Base-by-base conservation (phyloP, 2,888 invertebrate species). In the Drepanosiphum platanoidis region DNA sequence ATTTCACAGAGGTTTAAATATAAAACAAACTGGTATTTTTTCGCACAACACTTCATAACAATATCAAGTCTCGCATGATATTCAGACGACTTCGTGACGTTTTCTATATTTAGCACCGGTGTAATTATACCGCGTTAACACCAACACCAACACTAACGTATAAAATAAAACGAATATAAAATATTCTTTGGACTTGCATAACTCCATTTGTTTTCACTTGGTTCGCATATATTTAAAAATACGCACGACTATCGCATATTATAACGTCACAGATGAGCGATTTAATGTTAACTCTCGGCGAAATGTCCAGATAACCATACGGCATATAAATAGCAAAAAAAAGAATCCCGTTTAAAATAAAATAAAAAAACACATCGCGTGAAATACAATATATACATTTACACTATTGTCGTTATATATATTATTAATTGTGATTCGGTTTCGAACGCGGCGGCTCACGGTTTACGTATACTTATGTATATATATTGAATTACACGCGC, bases 151-250 rank as follows among this genome's bases (percentile, higher is more conserved):
- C n/a, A n/a, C n/a, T n/a, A n/a, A n/a, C n/a, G n/a, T n/a, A n/a
- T n/a, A n/a, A n/a, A n/a, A n/a, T n/a, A n/a, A n/a, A n/a, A n/a
- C n/a, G n/a, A n/a, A n/a, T n/a, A n/a, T n/a, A n/a, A n/a, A n/a
- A n/a, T n/a, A n/a, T n/a, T 64, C 61, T 77, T 18, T 30, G 39
- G n/a, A 78, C 78, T 78, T 64, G 78, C 64, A 78, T 78, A 78
- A 64, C 78, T 78, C 30, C 78, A 64, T 78, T 64, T 64, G 39
- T 78, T 78, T 39, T 42, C 39, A 61, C 52, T 74, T 34, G 36
- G 27, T 15, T 61, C 27, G 13, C 36, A 30, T 75, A 27, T 3
- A 9, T 61, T 18, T 36, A 77, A 3, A 34, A n/a, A 52, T 52
- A 74, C 34, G 52, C 34, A 34, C 74, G 74, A 74, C 72, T 30